A percentile compares a stretch with the other conserved stretches of the same genome.
These are phyloP conservation scores for Mus pahari DNA, from an alignment of 2,113 vertebrate species.

Conservation along the genomic window DNA sequence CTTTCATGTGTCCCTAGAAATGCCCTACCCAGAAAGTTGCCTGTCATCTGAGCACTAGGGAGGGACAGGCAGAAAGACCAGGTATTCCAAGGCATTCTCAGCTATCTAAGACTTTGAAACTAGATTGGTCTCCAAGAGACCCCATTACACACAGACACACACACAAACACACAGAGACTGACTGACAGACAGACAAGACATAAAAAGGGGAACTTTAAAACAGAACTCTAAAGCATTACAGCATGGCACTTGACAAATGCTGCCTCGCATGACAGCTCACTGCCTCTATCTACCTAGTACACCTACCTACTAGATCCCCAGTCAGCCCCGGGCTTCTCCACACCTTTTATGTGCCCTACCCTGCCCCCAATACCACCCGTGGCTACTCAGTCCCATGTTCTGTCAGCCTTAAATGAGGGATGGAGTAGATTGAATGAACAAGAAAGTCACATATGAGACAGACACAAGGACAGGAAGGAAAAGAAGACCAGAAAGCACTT, in stretches of 20 bases:
- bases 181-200: too few species aligned
- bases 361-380: not conserved
- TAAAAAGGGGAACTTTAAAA: not conserved
- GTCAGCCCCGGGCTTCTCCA: constrained; percentile 3
- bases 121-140: not conserved
- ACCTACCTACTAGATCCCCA: not conserved
- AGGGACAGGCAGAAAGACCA: not conserved
- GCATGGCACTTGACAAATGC: not conserved
- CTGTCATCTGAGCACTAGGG: not conserved
- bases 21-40: not conserved
- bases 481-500: not conserved
- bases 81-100: not conserved
- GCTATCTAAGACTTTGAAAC: not conserved
- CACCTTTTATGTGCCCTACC: too few species aligned
- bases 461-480: not conserved
- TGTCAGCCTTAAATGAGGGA: constrained; percentile 19
- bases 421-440: not conserved
- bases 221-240: not conserved
- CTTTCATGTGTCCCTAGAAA: not conserved
- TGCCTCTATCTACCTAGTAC: not conserved
- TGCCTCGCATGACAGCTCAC: not conserved
- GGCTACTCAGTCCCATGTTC: not conserved
- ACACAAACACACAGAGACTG: too few species aligned
- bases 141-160: not conserved
- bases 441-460: not conserved